phyloP scores from a whole-genome alignment of 1,140 invertebrate species.

The Nasonia giraulti region DNA sequence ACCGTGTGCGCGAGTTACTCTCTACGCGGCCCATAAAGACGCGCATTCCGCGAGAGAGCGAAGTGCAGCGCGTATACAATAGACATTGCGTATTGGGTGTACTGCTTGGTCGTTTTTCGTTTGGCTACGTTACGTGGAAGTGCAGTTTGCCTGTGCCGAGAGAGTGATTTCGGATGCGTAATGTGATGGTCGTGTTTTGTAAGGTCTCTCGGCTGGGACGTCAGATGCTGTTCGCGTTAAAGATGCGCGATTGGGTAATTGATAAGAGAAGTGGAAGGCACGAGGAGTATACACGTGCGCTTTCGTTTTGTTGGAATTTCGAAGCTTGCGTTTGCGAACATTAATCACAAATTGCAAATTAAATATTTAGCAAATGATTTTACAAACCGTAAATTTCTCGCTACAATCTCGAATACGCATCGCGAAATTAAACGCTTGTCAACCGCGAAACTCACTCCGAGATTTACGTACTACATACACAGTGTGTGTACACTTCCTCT shows the following conservation, averaged over 20 bases:
- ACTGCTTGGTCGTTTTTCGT: not conserved
- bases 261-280: not conserved
- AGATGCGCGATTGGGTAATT: not conserved
- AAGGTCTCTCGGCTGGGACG: not conserved
- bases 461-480: not conserved
- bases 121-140: not conserved
- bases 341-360: no score
- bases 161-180: not conserved
- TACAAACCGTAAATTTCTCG: no score
- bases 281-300: not conserved
- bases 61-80: conserved; percentile 50
- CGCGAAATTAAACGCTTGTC: not conserved
- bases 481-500: not conserved
- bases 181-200: not conserved
- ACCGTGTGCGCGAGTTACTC: conserved; percentile 50
- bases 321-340: no score
- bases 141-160: not conserved
- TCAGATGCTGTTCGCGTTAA: not conserved
- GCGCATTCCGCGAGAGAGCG: conserved; percentile 59
- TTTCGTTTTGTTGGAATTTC: not conserved
- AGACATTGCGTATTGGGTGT: not conserved
- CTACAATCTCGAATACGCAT: not conserved
- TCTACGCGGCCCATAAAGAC: conserved; percentile 57
- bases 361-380: no score
- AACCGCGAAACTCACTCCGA: not conserved